A percentile compares a stretch with the other conserved stretches of the same genome.
phyloP scores from a whole-genome alignment of 2,113 vertebrate species.

The Nyctibius bracteatus region DNA sequence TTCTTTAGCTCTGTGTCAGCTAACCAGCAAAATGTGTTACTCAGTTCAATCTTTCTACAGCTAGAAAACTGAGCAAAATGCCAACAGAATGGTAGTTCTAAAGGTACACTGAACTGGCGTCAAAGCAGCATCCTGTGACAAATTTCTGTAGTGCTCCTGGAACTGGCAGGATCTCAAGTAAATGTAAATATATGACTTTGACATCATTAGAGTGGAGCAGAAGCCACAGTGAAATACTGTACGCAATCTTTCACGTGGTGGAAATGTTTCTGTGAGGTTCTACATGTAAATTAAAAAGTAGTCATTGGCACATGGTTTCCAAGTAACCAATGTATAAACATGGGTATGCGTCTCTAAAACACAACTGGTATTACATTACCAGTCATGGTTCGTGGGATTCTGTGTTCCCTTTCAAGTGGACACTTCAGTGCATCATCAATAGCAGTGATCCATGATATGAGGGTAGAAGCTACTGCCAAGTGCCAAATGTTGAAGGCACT shows the following conservation, averaged over 20 bases:
- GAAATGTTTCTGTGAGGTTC: neutral
- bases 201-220: neutral
- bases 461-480: neutral
- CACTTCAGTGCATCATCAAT: neutral
- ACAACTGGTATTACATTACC: neutral
- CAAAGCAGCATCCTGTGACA: constrained; percentile 32
- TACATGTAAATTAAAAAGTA: neutral
- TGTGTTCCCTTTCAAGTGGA: neutral
- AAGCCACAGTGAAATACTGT: neutral
- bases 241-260: neutral
- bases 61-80: neutral
- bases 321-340: neutral
- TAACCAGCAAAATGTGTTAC: neutral
- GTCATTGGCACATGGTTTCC: neutral
- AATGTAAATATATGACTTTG: neutral
- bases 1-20: neutral
- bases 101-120: neutral
- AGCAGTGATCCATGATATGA: neutral
- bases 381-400: neutral
- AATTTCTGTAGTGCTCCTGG: neutral
- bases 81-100: neutral
- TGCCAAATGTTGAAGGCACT: neutral
- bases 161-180: neutral
- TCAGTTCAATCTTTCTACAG: neutral
- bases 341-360: neutral